Conservation (phyloP, 2,797 vertebrate genomes). For the Otolemur crassicaudatus region DNA sequence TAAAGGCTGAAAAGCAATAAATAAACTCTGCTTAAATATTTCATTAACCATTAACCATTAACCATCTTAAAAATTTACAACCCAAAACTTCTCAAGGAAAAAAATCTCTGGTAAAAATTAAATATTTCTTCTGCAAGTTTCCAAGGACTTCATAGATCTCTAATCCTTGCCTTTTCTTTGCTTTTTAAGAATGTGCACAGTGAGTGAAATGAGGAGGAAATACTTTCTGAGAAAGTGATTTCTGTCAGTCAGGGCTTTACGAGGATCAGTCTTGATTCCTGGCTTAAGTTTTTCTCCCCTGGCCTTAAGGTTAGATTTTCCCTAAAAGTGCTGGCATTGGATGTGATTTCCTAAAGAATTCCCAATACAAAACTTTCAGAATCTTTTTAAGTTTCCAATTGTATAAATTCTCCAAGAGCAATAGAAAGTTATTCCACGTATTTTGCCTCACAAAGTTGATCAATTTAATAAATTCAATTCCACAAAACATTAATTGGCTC, state of each 20-base stretch:
- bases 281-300: not conserved
- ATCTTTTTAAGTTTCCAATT: conserved; percentile 1
- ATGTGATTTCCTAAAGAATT: conserved; percentile 22
- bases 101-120: not conserved
- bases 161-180: not conserved
- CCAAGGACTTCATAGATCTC: not conserved
- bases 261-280: not conserved
- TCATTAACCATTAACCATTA: not conserved
- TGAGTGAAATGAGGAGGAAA: not conserved
- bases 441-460: conserved; percentile 17
- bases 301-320: not conserved
- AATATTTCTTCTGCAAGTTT: not conserved
- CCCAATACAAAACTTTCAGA: conserved; percentile 6
- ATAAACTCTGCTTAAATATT: not conserved
- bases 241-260: not conserved
- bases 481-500: conserved; percentile 4
- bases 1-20: conserved; percentile 47
- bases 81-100: not conserved
- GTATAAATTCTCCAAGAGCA: not conserved
- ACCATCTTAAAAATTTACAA: conserved; percentile 35
- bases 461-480: conserved; percentile 26
- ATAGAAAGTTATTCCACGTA: not conserved
- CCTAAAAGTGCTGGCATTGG: not conserved
- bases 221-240: not conserved
- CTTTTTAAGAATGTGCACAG: not conserved